Evolutionary conservation across 2,888 invertebrate genomes (phyloP), one percentile per base, ranked within the genome.

Genomic region (Psylliodes chrysocephalus): DNA sequence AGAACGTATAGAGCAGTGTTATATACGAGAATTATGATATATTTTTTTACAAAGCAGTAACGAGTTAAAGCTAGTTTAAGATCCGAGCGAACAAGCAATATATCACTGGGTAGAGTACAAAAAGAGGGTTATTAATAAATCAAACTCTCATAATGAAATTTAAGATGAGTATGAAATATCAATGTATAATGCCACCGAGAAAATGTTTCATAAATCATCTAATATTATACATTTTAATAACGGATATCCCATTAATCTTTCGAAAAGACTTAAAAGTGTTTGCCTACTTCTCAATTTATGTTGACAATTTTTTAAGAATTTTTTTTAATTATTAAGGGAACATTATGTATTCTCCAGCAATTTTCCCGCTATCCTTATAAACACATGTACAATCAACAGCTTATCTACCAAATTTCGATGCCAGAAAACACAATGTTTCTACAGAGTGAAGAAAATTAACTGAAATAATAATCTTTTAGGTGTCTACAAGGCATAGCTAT

Each of bases 81-180:
- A 35, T 12, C 2, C n/a, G 35, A n/a, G 42, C 1, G 7, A 42
- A 42, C 17, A 42, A 42, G 42, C 10, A 17, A 42, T 42, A 42
- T 42, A 42, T 42, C 42, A 42, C 5, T 40, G 14, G 4, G n/a
- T n/a, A 15, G 8, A 40, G 15, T 40, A 14, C 15, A 42, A 17
- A 42, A 17, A 42, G 18, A 42, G 42, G 42, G 18, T 10, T 1
- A 17, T 2, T 19, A 25, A 14, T 47, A 47, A 47, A 47, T 6
- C n/a, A 47, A 47, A 28, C 47, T 25, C 14, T 14, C 25, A 25
- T 47, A 28, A 47, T 47, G 47, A 47, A 52, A 52, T 52, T 28
- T 52, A 33, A 52, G 38, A 35, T 38, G 52, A 52, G 49, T 15
- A 49, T 49, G 49, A 28, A 49, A 49, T 49, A 19, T 30, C 49